Evolutionary conservation across 2,797 vertebrate species (phyloP).

Genomic region (Rhincodon typus): DNA sequence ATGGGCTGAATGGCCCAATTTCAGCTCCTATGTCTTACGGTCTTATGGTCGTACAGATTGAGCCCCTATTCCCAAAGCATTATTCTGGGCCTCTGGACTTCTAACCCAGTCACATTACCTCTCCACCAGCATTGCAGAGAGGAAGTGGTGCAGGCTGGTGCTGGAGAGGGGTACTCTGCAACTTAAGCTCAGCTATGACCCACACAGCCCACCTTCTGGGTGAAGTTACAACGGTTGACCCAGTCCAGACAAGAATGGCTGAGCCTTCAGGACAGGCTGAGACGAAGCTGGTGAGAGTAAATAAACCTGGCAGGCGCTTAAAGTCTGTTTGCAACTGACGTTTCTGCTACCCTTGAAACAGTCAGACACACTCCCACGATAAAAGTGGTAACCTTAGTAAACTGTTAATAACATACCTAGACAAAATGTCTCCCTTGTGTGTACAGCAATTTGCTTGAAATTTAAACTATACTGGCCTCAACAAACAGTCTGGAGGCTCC

Average conservation of each 20-base stretch:
- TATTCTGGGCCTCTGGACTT: too few relatives aligned
- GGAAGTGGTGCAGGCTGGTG: neutral
- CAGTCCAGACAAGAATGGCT: neutral
- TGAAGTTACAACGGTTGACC: neutral
- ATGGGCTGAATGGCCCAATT: too few relatives aligned
- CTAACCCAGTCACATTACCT: too few relatives aligned
- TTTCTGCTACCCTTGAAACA: neutral
- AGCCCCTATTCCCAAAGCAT: too few relatives aligned
- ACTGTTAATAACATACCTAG: neutral
- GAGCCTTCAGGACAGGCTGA: neutral
- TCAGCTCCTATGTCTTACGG: too few relatives aligned
- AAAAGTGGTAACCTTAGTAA: neutral
- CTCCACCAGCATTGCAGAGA: neutral
- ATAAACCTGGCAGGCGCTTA: neutral
- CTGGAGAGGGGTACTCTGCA: too few relatives aligned
- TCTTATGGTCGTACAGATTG: too few relatives aligned
- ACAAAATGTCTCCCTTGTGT: constrained; percentile 9
- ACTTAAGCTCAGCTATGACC: neutral
- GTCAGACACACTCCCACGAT: neutral
- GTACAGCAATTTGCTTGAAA: neutral
- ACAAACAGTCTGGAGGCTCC: neutral
- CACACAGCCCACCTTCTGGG: neutral
- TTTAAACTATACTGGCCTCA: neutral
- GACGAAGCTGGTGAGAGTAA: neutral
- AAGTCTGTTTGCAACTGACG: neutral